These are phyloP conservation scores for Meloidogyne floridensis DNA, from an alignment of 1,140 invertebrate genomes.

Conservation along the genomic window DNA sequence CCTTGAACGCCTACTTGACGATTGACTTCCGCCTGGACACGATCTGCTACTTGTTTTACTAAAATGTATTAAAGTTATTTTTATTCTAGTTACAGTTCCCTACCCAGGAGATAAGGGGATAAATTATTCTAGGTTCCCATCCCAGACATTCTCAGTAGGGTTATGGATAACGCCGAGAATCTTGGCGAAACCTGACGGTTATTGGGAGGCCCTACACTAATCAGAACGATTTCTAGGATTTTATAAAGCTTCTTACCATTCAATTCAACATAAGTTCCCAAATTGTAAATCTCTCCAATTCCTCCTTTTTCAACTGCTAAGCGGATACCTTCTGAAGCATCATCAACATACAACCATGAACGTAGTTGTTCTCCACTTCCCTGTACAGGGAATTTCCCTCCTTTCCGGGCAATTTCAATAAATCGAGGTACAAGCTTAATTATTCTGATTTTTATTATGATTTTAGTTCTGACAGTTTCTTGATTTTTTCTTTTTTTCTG, in stretches of 20 bases:
- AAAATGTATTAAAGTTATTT: constrained; percentile 19
- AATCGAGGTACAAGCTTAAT: constrained; percentile 65
- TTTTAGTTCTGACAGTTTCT: no score
- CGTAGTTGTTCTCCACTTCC: constrained; percentile 55
- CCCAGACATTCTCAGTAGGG: no score
- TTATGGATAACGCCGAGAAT: no score
- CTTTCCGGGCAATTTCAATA: constrained; percentile 60
- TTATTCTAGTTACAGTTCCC: not conserved
- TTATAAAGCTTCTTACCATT: constrained; percentile 44
- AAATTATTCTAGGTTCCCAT: no score
- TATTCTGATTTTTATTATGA: not conserved
- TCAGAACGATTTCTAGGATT: no score
- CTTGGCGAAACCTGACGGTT: no score
- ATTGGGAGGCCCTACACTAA: no score
- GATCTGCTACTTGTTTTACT: constrained; percentile 58
- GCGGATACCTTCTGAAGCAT: constrained; percentile 64
- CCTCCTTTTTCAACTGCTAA: constrained; percentile 61
- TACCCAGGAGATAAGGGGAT: no score
- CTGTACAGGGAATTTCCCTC: constrained; percentile 64
- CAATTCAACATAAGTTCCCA: constrained; percentile 65
- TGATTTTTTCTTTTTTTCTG: no score
- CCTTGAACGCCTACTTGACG: constrained; percentile 39
- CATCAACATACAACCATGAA: constrained; percentile 64
- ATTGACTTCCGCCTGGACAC: constrained; percentile 51
- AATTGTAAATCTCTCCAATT: constrained; percentile 66